Conservation (phyloP, 2,888 invertebrate genomes). For the Coenonympha arcania region DNA sequence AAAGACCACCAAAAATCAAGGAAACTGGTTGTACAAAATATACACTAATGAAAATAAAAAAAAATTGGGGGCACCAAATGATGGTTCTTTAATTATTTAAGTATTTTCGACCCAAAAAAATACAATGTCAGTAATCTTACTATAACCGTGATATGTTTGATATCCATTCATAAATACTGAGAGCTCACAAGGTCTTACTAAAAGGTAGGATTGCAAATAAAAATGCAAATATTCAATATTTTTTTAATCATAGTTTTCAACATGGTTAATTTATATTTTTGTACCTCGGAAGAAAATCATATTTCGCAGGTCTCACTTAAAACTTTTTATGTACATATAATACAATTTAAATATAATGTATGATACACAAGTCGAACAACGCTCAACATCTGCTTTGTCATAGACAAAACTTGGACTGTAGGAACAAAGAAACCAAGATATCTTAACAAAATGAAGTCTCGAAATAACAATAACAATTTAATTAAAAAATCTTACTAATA, state of each 20-base stretch:
- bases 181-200: not conserved
- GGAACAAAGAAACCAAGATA: not conserved
- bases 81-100: too few relatives aligned
- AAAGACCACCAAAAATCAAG: too few relatives aligned
- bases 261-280: slow-evolving; percentile 72
- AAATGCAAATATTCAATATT: slow-evolving; percentile 45
- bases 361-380: slow-evolving; percentile 55
- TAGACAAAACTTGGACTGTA: slow-evolving; percentile 18
- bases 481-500: too few relatives aligned
- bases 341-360: slow-evolving; percentile 59
- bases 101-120: too few relatives aligned
- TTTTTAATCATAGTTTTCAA: slow-evolving; percentile 73
- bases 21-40: too few relatives aligned
- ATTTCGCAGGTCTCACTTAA: slow-evolving; percentile 69
- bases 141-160: too few relatives aligned
- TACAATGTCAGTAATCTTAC: too few relatives aligned
- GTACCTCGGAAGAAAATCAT: slow-evolving; percentile 74
- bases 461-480: too few relatives aligned
- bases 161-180: too few relatives aligned
- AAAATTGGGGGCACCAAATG: too few relatives aligned
- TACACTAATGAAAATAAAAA: too few relatives aligned
- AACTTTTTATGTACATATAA: slow-evolving; percentile 70
- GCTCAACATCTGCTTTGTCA: slow-evolving; percentile 32
- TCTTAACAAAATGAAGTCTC: too few relatives aligned
- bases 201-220: slow-evolving; percentile 33